Conservation (phyloP, 1,140 invertebrate genomes). For the Pinna nobilis region DNA sequence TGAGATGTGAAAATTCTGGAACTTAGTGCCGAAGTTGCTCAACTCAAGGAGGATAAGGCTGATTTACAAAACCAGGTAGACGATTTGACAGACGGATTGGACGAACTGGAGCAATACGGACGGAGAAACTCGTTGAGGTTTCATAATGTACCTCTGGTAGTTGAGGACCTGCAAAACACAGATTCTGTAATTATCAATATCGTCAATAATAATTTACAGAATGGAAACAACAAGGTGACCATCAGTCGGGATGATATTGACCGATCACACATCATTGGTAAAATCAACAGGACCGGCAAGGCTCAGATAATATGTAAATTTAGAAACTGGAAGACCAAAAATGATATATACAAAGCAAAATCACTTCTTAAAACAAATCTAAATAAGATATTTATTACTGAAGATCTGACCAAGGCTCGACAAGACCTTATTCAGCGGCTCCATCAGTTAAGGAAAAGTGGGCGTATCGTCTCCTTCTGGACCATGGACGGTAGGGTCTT, state of each 20-base stretch:
- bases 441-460: background rate
- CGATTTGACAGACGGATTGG: background rate
- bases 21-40: background rate
- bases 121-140: constrained; percentile 4
- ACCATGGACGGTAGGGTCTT: constrained; percentile 3
- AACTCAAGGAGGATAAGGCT: background rate
- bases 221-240: too few relatives aligned
- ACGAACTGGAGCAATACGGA: constrained; percentile 5
- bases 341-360: constrained; percentile 5
- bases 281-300: constrained; percentile 4
- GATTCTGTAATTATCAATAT: background rate
- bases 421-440: background rate
- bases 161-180: background rate
- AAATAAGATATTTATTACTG: background rate
- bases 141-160: background rate
- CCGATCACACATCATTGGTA: constrained; percentile 23
- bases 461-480: background rate
- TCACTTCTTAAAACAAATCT: background rate
- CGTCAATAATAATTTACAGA: too few relatives aligned
- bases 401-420: constrained; percentile 1
- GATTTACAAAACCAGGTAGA: background rate
- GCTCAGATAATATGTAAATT: constrained; percentile 25
- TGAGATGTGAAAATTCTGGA: background rate
- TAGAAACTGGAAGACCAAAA: constrained; percentile 31
- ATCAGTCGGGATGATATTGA: constrained; percentile 17